Conservation (phyloP, 2,797 vertebrate genomes). For the Gastrophryne carolinensis region DNA sequence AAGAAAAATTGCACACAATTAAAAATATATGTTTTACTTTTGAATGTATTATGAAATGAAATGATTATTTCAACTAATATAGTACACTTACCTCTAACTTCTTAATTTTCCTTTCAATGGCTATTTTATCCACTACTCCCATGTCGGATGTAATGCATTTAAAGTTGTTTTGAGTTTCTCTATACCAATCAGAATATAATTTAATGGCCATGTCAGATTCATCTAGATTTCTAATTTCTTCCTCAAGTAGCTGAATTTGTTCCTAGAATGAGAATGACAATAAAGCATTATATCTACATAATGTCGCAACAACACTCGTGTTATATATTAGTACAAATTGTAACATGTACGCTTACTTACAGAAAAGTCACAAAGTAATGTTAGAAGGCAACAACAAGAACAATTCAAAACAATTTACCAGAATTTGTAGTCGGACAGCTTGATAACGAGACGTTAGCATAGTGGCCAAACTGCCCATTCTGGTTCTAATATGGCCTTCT, state of each 20-base stretch:
- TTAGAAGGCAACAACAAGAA: background rate
- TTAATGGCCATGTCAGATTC: constrained; percentile 82
- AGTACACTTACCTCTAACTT: constrained; percentile 80
- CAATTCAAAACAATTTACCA: constrained; percentile 69
- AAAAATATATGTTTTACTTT: too few species aligned
- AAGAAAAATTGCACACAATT: too few species aligned
- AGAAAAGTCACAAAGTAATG: too few species aligned
- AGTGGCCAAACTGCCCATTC: constrained; percentile 80
- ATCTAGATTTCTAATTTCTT: constrained; percentile 84
- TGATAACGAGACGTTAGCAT: constrained; percentile 89
- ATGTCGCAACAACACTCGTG: too few species aligned
- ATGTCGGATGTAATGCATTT: constrained; percentile 70
- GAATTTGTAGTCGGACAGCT: constrained; percentile 81
- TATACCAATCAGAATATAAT: constrained; percentile 85
- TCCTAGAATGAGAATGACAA: constrained; percentile 70
- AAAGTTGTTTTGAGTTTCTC: constrained; percentile 78
- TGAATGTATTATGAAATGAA: too few species aligned
- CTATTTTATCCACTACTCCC: constrained; percentile 75
- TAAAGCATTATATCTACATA: too few species aligned
- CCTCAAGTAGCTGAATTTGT: constrained; percentile 85
- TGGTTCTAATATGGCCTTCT: constrained; percentile 80
- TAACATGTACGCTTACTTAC: too few species aligned
- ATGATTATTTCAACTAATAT: too few species aligned
- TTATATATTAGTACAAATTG: too few species aligned
- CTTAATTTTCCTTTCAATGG: constrained; percentile 88